These are phyloP conservation scores for Caenorhabditis uteleia DNA, from an alignment of 2,888 invertebrate species.

Conservation along the genomic window DNA sequence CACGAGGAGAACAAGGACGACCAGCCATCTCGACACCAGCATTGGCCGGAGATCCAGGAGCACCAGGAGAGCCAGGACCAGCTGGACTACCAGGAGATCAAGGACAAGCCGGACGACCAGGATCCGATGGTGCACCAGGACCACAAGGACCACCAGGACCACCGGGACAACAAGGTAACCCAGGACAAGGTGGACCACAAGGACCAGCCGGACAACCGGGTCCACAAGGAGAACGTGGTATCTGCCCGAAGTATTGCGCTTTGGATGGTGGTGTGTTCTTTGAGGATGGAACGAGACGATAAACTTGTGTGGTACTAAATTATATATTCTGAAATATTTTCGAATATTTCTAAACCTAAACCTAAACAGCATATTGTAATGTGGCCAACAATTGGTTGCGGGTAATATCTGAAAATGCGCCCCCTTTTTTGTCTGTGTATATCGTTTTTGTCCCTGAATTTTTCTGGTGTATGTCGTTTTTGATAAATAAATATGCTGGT, in stretches of 20 bases:
- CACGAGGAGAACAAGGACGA: constrained; percentile 67
- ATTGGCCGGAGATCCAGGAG: constrained; percentile 68
- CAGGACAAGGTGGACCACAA: constrained; percentile 52
- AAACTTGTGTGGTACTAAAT: constrained; percentile 12
- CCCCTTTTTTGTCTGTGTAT: too few species aligned
- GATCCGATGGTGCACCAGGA: constrained; percentile 58
- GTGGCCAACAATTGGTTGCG: too few species aligned
- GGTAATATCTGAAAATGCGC: too few species aligned
- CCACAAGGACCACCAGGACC: constrained; percentile 59
- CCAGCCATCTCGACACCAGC: constrained; percentile 69
- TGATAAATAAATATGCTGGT: too few species aligned
- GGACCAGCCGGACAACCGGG: constrained; percentile 62
- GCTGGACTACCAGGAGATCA: constrained; percentile 65
- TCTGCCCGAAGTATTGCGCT: constrained; percentile 62
- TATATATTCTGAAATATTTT: background rate
- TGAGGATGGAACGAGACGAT: constrained; percentile 63
- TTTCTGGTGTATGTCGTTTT: too few species aligned
- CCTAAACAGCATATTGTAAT: too few species aligned
- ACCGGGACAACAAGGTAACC: constrained; percentile 58
- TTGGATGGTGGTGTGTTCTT: constrained; percentile 66
- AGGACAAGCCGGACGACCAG: constrained; percentile 52
- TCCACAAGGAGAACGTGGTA: constrained; percentile 59
- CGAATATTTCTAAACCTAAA: background rate
- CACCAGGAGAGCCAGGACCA: constrained; percentile 65
- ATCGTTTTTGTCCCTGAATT: too few species aligned